phyloP scores from a whole-genome alignment of 2,113 vertebrate genomes.

The Nannospalax galili region DNA sequence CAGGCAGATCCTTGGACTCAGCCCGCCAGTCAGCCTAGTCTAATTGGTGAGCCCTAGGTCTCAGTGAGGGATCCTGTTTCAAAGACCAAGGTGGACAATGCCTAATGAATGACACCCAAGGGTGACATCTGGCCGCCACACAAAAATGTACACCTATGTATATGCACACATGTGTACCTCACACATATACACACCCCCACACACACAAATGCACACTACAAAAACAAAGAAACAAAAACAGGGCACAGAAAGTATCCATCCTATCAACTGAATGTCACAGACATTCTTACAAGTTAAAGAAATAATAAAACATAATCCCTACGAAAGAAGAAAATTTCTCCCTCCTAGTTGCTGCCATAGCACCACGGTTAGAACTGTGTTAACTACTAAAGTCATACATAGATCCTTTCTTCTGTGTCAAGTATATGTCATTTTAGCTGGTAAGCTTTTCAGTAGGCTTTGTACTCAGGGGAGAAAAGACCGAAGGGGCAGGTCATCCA shows the following conservation, averaged over 20 bases:
- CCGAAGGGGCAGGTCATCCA: not conserved
- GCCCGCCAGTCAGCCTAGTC: too few relatives aligned
- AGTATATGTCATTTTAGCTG: not conserved
- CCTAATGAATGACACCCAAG: too few relatives aligned
- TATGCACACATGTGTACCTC: not conserved
- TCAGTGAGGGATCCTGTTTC: too few relatives aligned
- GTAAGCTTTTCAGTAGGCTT: not conserved
- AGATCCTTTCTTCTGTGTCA: not conserved
- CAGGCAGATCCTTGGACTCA: too few relatives aligned
- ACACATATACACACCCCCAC: too few relatives aligned
- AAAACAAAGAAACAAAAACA: not conserved
- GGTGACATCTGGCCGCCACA: too few relatives aligned
- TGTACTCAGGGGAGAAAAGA: not conserved
- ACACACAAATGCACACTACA: not conserved
- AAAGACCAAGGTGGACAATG: too few relatives aligned
- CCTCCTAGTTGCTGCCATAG: fast-evolving
- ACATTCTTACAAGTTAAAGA: not conserved
- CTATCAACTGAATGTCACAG: not conserved
- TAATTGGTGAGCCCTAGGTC: too few relatives aligned
- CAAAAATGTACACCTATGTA: not conserved
- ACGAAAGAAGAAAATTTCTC: not conserved
- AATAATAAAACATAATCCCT: not conserved
- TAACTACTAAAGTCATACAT: not conserved
- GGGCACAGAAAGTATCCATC: too few relatives aligned
- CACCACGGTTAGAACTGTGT: not conserved